Evolutionary conservation across 2,888 invertebrate species (phyloP), one percentile per base, ranked within the genome.

Genomic region (Metallyticus violacea): DNA sequence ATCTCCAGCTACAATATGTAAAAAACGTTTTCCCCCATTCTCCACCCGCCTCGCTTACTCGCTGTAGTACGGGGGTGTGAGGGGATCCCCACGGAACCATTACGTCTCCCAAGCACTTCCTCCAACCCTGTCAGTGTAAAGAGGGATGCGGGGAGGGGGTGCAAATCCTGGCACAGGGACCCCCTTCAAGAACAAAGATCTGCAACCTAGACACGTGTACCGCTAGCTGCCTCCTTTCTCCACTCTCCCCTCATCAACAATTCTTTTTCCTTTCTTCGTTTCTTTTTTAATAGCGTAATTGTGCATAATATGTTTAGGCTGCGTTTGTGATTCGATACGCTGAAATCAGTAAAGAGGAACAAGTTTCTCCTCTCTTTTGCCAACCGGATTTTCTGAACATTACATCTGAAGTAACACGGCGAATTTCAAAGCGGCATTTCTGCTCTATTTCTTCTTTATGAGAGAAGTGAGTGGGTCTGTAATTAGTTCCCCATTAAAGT

Each of bases 1-100:
- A 81, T 81, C 81, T 81, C 81, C 81, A 81, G 81, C 30, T 81
- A 26, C 81, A 81, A 81, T 81, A 81, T 81, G 81, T 81, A 81
- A 81, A 81, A 81, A 62, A 62, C 30, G 30, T 30, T 81, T 80
- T 28, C 26, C 40, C 81, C 81, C 40, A 6, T 40, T 81, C 81
- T 62, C 40, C 22, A 22, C 1, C 40, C 40, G 40, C 40, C 40
- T 62, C 40, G 40, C 40, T 7, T 62, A 62, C 40, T 62, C 40
- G 40, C 15, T 62, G 40, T 62, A 26, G 81, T 78, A n/a, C 5
- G 26, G 7, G 78, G 25, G 78, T 6, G 78, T 25, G 30, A 6
- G 30, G n/a, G 81, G n/a, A 26, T 81, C 81, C 81, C 81, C 29
- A 25, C 29, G 81, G 81, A 81, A 81, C 15, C 81, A 81, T 81